A percentile compares a stretch with the other conserved stretches of the same genome.
Evolutionary conservation across 2,888 invertebrate species (phyloP).

Genomic region (Eupithecia exiguata): DNA sequence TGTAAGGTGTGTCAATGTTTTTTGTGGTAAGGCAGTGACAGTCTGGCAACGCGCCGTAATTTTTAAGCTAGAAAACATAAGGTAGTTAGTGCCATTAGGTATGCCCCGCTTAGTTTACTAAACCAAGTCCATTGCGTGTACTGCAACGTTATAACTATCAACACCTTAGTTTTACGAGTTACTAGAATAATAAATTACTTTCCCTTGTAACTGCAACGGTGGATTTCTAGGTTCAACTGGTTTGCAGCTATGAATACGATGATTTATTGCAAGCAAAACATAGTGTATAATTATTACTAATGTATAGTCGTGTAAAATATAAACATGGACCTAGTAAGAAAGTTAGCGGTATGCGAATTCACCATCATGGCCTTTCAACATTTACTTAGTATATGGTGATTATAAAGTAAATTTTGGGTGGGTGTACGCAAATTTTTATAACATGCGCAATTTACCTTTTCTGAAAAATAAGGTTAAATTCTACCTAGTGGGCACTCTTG

Average conservation of each 20-base stretch:
- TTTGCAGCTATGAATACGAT: conserved; percentile 42
- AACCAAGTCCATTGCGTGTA: not conserved
- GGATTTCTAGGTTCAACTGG: conserved; percentile 50
- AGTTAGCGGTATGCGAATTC: not conserved
- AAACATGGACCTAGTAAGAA: not conserved
- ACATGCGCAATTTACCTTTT: too few relatives aligned
- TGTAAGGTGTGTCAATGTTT: too few relatives aligned
- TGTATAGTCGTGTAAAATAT: not conserved
- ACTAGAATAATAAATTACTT: conserved; percentile 48
- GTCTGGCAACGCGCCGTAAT: not conserved
- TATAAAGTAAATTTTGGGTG: too few relatives aligned
- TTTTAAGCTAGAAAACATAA: not conserved
- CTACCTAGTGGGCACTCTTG: too few relatives aligned
- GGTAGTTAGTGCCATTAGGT: not conserved
- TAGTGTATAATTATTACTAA: not conserved
- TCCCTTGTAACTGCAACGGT: conserved; percentile 48
- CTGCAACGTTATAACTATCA: conserved; percentile 17
- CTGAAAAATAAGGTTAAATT: too few relatives aligned
- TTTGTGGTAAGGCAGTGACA: too few relatives aligned
- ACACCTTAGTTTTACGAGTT: conserved; percentile 13
- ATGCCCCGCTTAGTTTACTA: not conserved
- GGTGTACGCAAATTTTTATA: too few relatives aligned
- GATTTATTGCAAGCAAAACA: conserved; percentile 41
- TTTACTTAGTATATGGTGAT: not conserved
- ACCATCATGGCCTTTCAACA: not conserved